Conservation (phyloP, 2,113 vertebrate species). For the Bombycilla garrulus region DNA sequence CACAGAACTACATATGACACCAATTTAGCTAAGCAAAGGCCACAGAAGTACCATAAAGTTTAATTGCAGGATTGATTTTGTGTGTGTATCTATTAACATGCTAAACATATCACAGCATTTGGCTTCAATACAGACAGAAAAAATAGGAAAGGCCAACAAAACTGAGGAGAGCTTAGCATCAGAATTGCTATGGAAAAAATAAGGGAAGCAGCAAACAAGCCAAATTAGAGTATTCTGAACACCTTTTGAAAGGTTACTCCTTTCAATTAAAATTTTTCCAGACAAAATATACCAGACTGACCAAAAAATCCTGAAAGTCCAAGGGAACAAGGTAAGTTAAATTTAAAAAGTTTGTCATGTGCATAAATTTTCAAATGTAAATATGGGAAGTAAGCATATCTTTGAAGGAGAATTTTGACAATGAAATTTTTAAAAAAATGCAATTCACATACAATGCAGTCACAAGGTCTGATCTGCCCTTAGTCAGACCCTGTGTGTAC, state of each 20-base stretch:
- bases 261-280: neutral
- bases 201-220: neutral
- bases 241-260: neutral
- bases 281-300: neutral
- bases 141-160: neutral
- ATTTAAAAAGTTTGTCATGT: neutral
- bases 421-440: accelerated
- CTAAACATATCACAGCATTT: neutral
- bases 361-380: neutral
- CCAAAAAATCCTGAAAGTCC: neutral
- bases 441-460: neutral
- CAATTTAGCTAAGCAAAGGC: neutral
- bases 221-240: neutral
- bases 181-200: neutral
- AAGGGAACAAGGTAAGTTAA: neutral
- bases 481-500: neutral
- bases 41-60: neutral
- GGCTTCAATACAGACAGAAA: neutral
- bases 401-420: neutral
- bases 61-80: neutral
- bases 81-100: neutral
- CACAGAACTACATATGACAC: neutral
- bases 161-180: neutral
- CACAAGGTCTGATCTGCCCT: neutral
- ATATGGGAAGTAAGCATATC: neutral